phyloP scores from a whole-genome alignment of 2,113 vertebrate species.

The Scopus umbretta region DNA sequence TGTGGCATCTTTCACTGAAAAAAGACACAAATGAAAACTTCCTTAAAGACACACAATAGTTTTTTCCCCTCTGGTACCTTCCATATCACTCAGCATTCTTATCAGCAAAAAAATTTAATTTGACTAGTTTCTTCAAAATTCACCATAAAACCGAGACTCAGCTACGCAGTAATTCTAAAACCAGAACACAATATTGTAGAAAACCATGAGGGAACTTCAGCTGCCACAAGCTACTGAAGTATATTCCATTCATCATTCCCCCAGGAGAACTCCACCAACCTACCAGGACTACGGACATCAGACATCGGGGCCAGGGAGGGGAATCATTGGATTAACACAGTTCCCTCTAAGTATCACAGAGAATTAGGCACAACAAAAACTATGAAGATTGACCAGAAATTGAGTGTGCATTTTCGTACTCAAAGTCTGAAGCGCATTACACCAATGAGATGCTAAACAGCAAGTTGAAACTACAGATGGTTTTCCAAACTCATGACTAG shows the following conservation, averaged over 20 bases:
- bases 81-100: too few species aligned
- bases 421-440: neutral
- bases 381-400: neutral
- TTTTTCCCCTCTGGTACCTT: neutral
- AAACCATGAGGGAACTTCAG: neutral
- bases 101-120: neutral
- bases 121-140: neutral
- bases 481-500: neutral
- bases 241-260: neutral
- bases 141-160: neutral
- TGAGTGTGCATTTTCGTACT: neutral
- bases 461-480: neutral
- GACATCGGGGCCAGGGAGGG: fast-evolving
- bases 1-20: neutral
- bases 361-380: neutral
- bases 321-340: neutral
- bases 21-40: neutral
- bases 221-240: neutral
- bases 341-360: neutral
- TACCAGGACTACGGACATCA: neutral
- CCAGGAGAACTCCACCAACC: too few species aligned
- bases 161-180: neutral
- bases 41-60: neutral
- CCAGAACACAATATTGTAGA: too few species aligned
- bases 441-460: neutral